Conservation (phyloP, 2,113 vertebrate species). For the Erpornis zantholeuca region DNA sequence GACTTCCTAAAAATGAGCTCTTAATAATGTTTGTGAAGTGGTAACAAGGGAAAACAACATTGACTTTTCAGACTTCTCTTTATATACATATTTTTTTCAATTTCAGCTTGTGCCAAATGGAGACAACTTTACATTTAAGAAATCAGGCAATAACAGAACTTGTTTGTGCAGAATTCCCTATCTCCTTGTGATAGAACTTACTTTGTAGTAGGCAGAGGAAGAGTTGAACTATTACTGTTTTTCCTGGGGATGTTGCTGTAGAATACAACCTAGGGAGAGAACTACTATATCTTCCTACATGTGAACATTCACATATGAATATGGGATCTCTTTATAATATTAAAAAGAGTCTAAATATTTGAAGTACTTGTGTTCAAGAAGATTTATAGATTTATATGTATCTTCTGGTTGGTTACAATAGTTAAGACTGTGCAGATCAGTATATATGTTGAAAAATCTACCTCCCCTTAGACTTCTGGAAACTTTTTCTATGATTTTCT, state of each 20-base stretch:
- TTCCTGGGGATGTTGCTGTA: not conserved
- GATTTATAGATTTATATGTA: not conserved
- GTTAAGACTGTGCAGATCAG: not conserved
- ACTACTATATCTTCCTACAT: not conserved
- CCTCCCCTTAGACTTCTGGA: not conserved
- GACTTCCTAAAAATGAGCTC: not conserved
- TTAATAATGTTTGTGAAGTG: not conserved
- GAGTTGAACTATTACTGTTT: not conserved
- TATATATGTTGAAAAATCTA: not conserved
- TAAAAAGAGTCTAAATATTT: not conserved
- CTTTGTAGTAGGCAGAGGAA: not conserved
- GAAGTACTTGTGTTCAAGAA: not conserved
- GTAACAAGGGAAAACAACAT: not conserved
- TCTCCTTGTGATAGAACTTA: not conserved
- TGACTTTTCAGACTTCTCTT: not conserved
- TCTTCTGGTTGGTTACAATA: not conserved
- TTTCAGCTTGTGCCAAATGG: not conserved
- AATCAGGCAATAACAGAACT: not conserved
- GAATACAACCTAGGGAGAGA: not conserved
- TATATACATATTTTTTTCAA: not conserved
- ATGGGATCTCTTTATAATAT: not conserved
- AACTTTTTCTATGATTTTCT: not conserved
- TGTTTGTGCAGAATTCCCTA: not conserved
- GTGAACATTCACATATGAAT: not conserved
- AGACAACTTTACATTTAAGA: not conserved